Base-by-base conservation (phyloP, 2,888 invertebrate genomes). In the Teleogryllus oceanicus region DNA sequence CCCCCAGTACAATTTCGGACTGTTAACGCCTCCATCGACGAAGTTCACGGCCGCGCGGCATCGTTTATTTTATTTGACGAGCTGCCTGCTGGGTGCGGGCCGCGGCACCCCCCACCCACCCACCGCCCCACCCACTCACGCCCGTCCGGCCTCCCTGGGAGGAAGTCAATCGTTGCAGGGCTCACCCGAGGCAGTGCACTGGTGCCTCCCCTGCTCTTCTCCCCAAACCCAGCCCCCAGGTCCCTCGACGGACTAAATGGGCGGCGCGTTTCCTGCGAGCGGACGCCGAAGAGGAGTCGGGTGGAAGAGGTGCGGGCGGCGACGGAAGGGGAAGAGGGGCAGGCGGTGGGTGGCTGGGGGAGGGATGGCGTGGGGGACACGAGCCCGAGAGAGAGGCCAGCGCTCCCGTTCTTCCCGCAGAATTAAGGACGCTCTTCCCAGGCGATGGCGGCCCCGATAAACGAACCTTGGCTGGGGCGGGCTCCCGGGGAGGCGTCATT, bases 381-480 rank as follows among this genome's bases (percentile, higher is more conserved):
- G 16, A 13, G 62, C n/a, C 62, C 16, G 1, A 18, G n/a, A n/a
- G 62, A n/a, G 62, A n/a, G 62, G n/a, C 62, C 62, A 62, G 62
- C 62, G 62, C 62, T 62, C 62, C 62, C n/a, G 62, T 62, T 62
- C 62, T 62, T n/a, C 62, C 62, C 62, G 62, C 62, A 62, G 62
- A 62, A 62, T 62, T 8, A 62, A 13, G 62, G n/a, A 62, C 62
- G 62, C 13, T 13, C 62, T 62, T 62, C 62, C n/a, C 62, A 62
- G 62, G 62, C 62, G 62, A 62, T 62, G 13, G 62, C 10, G n/a
- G 62, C 62, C 16, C 62, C 62, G 62, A 62, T 62, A 62, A 62
- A 62, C 62, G 62, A 18, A 16, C 62, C 62, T 62, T 62, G 62
- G 62, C 13, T 62, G 62, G 62, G 62, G 62, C 13, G 8, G 62